Evolutionary conservation across 2,113 vertebrate species (phyloP).

Genomic region (Lepisosteus osseus): DNA sequence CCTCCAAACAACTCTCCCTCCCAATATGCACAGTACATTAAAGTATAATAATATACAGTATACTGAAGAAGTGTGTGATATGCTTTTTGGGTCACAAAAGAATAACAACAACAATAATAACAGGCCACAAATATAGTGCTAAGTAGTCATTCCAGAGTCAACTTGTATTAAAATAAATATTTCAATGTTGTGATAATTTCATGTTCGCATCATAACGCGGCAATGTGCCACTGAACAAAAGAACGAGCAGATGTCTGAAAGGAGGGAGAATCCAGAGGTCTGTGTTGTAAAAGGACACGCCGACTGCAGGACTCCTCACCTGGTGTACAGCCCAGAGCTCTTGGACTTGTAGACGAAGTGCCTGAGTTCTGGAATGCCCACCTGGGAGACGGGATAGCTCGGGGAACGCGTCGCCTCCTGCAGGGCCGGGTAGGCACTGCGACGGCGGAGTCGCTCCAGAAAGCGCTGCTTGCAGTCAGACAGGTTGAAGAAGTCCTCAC

Average conservation of each 20-base stretch:
- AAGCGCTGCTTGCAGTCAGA: constrained; percentile 89
- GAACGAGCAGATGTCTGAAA: background rate
- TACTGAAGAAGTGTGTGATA: no score
- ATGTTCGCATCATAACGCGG: background rate
- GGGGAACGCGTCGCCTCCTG: constrained; percentile 79
- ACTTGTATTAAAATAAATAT: no score
- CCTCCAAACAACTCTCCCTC: no score
- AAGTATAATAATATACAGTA: no score
- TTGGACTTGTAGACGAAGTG: constrained; percentile 98
- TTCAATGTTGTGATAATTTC: no score
- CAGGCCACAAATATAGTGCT: no score
- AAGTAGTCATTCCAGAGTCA: no score
- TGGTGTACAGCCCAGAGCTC: constrained; percentile 95
- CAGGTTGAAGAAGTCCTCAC: constrained; percentile 93
- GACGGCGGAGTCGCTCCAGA: constrained; percentile 83
- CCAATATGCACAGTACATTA: no score
- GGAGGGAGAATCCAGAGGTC: background rate
- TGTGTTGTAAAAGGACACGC: background rate
- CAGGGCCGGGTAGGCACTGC: constrained; percentile 73
- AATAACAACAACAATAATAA: no score
- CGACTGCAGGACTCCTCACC: constrained; percentile 62
- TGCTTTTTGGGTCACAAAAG: no score
- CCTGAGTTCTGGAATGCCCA: constrained; percentile 87
- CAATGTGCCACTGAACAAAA: no score
- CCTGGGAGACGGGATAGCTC: constrained; percentile 80